phyloP scores from a whole-genome alignment of 2,888 invertebrate genomes.

The Tineola bisselliella region DNA sequence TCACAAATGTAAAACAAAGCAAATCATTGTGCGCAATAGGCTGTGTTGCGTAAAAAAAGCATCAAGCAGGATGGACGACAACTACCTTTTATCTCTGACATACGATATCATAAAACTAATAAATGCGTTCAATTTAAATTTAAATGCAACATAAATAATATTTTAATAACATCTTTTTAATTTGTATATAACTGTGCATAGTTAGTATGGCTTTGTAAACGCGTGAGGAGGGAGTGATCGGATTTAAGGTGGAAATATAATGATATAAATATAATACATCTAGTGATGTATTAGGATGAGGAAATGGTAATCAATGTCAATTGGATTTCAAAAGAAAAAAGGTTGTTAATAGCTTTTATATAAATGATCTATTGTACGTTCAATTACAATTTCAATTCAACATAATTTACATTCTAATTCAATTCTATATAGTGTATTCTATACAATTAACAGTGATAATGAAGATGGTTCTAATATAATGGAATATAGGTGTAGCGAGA shows the following conservation, averaged over 20 bases:
- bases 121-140: no score
- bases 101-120: no score
- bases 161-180: background rate
- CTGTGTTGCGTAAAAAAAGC: background rate
- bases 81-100: background rate
- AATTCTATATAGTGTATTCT: background rate
- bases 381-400: background rate
- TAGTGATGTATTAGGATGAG: background rate
- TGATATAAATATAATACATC: background rate
- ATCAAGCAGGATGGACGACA: background rate
- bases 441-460: background rate
- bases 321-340: constrained; percentile 5
- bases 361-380: background rate
- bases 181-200: background rate
- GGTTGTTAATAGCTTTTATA: background rate
- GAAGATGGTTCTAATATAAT: constrained; percentile 30
- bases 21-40: background rate
- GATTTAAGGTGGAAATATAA: background rate
- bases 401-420: background rate
- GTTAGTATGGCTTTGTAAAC: background rate
- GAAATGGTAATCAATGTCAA: background rate
- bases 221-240: background rate
- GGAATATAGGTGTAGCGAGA: constrained; percentile 22
- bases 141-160: no score
- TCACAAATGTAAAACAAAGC: background rate